phyloP scores from a whole-genome alignment of 1,140 invertebrate genomes.

The Drosophila micromelanica region DNA sequence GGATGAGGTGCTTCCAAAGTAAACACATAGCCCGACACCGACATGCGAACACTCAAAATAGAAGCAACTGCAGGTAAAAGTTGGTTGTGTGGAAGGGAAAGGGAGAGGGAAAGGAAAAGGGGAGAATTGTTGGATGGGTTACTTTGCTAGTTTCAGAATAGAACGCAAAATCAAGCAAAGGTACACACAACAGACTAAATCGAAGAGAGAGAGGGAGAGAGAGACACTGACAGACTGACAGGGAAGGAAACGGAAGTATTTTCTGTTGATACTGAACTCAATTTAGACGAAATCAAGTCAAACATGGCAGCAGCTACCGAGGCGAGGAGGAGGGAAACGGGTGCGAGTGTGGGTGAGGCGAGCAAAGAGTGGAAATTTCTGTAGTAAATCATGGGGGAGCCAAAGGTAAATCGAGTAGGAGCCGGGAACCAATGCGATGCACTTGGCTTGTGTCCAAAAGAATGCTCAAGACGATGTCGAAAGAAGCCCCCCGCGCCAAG shows the following conservation, averaged over 20 bases:
- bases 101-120: conserved; percentile 1
- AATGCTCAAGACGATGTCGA: conserved; percentile 70
- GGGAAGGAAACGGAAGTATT: conserved; percentile 78
- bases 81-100: conserved; percentile 6
- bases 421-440: conserved; percentile 24
- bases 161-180: conserved; percentile 69
- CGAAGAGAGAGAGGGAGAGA: neutral
- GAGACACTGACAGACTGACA: conserved; percentile 45
- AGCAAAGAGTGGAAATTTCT: conserved; percentile 54
- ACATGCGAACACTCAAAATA: conserved; percentile 15
- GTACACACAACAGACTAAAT: conserved; percentile 57
- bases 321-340: neutral
- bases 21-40: conserved; percentile 57
- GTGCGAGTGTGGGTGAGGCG: neutral
- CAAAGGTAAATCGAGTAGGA: conserved; percentile 50
- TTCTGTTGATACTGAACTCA: conserved; percentile 83
- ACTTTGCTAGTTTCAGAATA: conserved; percentile 33
- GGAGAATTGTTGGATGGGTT: conserved; percentile 43
- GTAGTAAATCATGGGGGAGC: conserved; percentile 81
- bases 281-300: conserved; percentile 83
- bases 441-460: conserved; percentile 61
- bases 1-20: conserved; percentile 69
- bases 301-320: conserved; percentile 71
- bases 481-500: conserved; percentile 10
- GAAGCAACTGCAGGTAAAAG: conserved; percentile 42